Evolutionary conservation across 2,113 vertebrate genomes (phyloP).

Genomic region (Vulpes lagopus): DNA sequence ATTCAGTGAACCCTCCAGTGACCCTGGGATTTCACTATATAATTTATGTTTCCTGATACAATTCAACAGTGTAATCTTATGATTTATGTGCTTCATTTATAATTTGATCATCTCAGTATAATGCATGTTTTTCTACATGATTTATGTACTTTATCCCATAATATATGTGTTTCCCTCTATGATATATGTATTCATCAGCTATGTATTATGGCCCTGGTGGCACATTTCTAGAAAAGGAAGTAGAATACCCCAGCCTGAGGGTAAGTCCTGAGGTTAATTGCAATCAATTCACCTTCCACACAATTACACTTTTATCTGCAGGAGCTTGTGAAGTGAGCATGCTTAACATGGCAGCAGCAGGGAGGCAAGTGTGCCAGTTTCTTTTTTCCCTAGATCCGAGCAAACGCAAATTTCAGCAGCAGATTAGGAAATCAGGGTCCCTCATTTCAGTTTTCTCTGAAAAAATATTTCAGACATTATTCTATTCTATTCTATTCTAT

Average conservation of each 20-base stretch:
- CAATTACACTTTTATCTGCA: conserved; percentile 96
- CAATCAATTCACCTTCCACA: conserved; percentile 93
- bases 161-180: conserved; percentile 81
- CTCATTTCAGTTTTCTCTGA: conserved; percentile 70
- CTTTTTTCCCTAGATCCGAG: conserved; percentile 71
- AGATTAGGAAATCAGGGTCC: conserved; percentile 71
- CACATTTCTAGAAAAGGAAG: conserved; percentile 84
- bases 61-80: conserved; percentile 87
- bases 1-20: conserved; percentile 85
- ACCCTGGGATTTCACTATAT: conserved; percentile 86
- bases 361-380: conserved; percentile 73
- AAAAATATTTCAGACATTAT: conserved; percentile 81
- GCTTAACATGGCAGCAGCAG: conserved; percentile 80
- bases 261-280: conserved; percentile 90
- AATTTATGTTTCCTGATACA: conserved; percentile 90
- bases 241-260: conserved; percentile 87
- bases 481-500: too few relatives aligned
- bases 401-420: conserved; percentile 79
- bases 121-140: conserved; percentile 89
- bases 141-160: conserved; percentile 88
- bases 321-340: conserved; percentile 86
- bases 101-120: conserved; percentile 90
- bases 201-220: conserved; percentile 66
- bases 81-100: conserved; percentile 92
- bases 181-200: conserved; percentile 86